These are phyloP conservation scores for Palythoa grandiflora DNA, from an alignment of 92 coral and sea anemone species.

Conservation along the genomic window DNA sequence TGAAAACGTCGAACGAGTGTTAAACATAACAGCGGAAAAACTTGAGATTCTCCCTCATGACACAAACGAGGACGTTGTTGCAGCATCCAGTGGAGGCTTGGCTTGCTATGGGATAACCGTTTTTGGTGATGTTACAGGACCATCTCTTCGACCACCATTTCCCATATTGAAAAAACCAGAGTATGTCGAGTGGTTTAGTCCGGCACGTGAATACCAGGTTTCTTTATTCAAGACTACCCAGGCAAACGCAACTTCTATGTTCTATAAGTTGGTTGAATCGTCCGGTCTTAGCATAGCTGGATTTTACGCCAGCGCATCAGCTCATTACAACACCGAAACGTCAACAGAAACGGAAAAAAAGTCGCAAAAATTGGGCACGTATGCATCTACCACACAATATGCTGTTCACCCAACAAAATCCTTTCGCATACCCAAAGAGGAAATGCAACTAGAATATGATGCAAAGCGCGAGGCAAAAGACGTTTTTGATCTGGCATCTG, in stretches of 20 bases:
- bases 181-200: constrained; percentile 33
- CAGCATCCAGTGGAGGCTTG: constrained; percentile 34
- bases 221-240: constrained; percentile 8
- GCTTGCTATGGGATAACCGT: constrained; percentile 1
- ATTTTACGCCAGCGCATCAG: constrained; percentile 16
- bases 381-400: constrained; percentile 25
- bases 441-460: constrained; percentile 20
- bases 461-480: not conserved
- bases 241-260: not conserved
- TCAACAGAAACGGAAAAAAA: not conserved
- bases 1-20: not conserved
- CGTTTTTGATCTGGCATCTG: not conserved
- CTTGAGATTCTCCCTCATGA: constrained; percentile 1
- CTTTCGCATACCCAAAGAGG: constrained; percentile 7
- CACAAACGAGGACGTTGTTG: constrained; percentile 29
- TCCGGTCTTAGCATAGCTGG: constrained; percentile 33
- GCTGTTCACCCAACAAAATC: constrained; percentile 27
- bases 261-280: constrained; percentile 18
- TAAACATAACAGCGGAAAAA: constrained; percentile 28
- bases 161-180: constrained; percentile 28
- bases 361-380: not conserved
- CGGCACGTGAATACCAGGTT: not conserved
- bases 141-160: constrained; percentile 24
- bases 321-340: not conserved
- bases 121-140: not conserved